Conservation (phyloP, 2,888 invertebrate genomes). For the Cabera pusaria region DNA sequence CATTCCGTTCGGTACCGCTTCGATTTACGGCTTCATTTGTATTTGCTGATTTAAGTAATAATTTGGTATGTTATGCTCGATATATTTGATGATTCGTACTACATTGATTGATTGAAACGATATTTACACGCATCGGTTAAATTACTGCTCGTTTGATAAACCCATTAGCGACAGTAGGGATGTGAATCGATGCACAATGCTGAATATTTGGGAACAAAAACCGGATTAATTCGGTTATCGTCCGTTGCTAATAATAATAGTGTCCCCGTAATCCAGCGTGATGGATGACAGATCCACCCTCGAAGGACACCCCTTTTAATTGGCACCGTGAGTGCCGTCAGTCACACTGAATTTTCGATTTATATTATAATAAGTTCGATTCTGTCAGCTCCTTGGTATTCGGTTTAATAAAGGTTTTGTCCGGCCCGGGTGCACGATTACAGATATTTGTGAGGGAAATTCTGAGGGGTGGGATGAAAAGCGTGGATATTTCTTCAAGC, state of each 20-base stretch:
- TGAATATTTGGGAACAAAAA: slow-evolving; percentile 64
- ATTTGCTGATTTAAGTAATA: slow-evolving; percentile 1
- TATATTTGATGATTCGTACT: too few relatives aligned
- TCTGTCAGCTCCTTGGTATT: slow-evolving; percentile 29
- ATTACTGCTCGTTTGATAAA: too few relatives aligned
- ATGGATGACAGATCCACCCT: slow-evolving; percentile 65
- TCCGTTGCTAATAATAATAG: slow-evolving; percentile 73
- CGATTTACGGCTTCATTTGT: background rate
- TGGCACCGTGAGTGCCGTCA: slow-evolving; percentile 69
- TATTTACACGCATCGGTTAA: slow-evolving; percentile 4
- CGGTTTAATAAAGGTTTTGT: slow-evolving; percentile 40
- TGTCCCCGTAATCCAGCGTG: slow-evolving; percentile 71
- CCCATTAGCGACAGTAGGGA: too few relatives aligned
- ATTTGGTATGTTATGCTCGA: too few relatives aligned
- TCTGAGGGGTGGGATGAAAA: slow-evolving; percentile 23
- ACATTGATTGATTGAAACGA: too few relatives aligned
- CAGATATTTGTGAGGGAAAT: slow-evolving; percentile 18
- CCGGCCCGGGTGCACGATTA: slow-evolving; percentile 28
- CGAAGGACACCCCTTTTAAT: slow-evolving; percentile 76
- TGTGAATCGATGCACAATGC: slow-evolving; percentile 30
- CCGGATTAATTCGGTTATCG: slow-evolving; percentile 72
- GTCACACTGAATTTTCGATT: slow-evolving; percentile 71
- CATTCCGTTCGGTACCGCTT: slow-evolving; percentile 3
- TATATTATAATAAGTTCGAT: slow-evolving; percentile 78
- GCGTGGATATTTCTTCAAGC: slow-evolving; percentile 13